Conservation (phyloP, 2,113 vertebrate genomes). For the Vidua macroura region DNA sequence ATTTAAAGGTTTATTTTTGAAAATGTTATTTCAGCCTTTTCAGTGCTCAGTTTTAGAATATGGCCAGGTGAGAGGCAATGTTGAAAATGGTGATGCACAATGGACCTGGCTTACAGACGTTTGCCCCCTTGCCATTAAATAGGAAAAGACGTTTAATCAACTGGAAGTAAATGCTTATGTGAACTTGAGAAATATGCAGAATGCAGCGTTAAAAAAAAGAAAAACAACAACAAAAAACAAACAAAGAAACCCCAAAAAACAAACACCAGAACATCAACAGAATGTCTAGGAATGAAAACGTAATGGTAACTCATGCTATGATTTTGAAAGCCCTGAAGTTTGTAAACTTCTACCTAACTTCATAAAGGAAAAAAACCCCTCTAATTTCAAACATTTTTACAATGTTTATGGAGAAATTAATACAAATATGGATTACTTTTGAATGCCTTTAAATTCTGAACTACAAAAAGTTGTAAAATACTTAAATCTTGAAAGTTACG, state of each 20-base stretch:
- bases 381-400: not conserved
- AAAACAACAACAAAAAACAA: not conserved
- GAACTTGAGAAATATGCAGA: not conserved
- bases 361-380: rapidly evolving
- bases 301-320: not conserved
- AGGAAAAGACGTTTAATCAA: not conserved
- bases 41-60: not conserved
- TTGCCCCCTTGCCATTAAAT: not conserved
- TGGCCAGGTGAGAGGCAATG: not conserved
- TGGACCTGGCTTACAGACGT: not conserved
- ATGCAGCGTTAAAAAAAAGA: not conserved
- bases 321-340: not conserved
- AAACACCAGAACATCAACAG: not conserved
- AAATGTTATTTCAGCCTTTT: not conserved
- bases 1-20: not conserved
- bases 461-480: not conserved
- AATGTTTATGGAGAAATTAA: not conserved
- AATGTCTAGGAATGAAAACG: not conserved
- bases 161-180: not conserved
- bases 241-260: too few species aligned
- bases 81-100: not conserved
- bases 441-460: not conserved
- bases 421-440: not conserved
- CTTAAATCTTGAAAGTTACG: not conserved
- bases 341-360: not conserved